A percentile compares a stretch with the other conserved stretches of the same genome.
phyloP scores from a whole-genome alignment of 1,140 invertebrate species.

The Zophobas morio region DNA sequence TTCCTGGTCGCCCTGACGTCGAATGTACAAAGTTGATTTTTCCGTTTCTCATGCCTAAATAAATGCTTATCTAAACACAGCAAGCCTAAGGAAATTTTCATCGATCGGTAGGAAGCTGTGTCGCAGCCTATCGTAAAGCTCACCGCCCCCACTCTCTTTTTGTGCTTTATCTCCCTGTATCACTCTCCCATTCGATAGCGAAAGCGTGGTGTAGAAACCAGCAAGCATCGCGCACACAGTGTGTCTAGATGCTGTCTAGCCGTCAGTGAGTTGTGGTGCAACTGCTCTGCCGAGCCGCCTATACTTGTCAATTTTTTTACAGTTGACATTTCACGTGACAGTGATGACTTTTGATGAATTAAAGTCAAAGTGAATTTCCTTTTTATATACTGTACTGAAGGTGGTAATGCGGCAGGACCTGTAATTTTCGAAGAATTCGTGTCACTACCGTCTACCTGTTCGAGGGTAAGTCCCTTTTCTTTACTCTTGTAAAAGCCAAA shows the following conservation, averaged over 20 bases:
- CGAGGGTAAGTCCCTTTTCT: slow-evolving; percentile 14
- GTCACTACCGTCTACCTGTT: slow-evolving; percentile 9
- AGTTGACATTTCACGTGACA: slow-evolving; percentile 24
- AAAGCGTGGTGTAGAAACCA: slow-evolving; percentile 32
- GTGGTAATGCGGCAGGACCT: slow-evolving; percentile 4
- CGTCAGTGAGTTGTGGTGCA: slow-evolving; percentile 19
- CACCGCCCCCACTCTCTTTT: slow-evolving; percentile 28
- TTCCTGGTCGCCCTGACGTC: no score
- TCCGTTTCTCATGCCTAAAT: neutral
- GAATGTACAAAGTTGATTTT: no score
- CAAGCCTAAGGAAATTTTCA: slow-evolving; percentile 15
- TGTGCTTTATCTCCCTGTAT: slow-evolving; percentile 36
- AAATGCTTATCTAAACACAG: slow-evolving; percentile 2
- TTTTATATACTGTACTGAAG: neutral
- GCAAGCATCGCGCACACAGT: slow-evolving; percentile 15
- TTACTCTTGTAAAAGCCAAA: neutral
- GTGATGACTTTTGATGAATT: slow-evolving; percentile 21
- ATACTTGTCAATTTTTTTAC: slow-evolving; percentile 9
- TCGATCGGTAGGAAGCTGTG: slow-evolving; percentile 32
- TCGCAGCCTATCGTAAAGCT: slow-evolving; percentile 32
- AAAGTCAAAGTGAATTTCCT: slow-evolving; percentile 27
- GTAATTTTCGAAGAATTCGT: slow-evolving; percentile 3
- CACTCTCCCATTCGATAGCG: slow-evolving; percentile 32
- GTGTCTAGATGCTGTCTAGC: slow-evolving; percentile 1
- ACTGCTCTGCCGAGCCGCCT: neutral